Base-by-base conservation (phyloP, 2,113 vertebrate species). In the Microcebus jonahi region DNA sequence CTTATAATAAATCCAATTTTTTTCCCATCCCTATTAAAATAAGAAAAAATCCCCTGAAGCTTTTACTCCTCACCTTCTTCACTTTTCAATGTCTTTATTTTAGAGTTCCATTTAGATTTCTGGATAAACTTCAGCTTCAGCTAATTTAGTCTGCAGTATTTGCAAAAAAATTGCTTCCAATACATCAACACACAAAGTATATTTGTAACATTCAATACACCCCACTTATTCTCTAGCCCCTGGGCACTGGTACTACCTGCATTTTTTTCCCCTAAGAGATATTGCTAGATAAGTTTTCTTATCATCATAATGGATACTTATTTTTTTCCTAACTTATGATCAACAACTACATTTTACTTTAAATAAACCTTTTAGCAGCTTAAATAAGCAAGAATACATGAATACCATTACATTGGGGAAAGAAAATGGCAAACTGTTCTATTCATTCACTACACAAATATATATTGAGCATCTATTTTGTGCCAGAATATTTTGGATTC, bases 1-100 rank as follows among this genome's bases (percentile, higher is more conserved):
- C 29, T 94, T 94, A 94, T 94, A 94, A 90, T 94, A 85, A 97
- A 96, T 90, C 36, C 65, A 75, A 81, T 80, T 91, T 97, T 94
- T 95, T 34, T 25, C 86, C 75, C 59, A 75, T 86, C 13, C 12
- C 1, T 88, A 81, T 90, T 96, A 73, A 96, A 95, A 88, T 85
- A 36, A 93, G 36, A 92, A 75, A n/a, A 94, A 96, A 93, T 89
- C 48, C 55, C 75, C 57, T 92, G 63, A 50, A 83, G 25, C 21
- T 90, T 82, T 59, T 88, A 63, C 9, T 71, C 45, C 17, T 88
- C 27, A 89, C 6, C 39, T 2, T 77, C 29, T 92, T 67, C 36
- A 57, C 21, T 92, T 31, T 85, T 90, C 48, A 75, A 61, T 94
- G 42, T 87, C 76, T 90, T 96, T 86, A 63, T 83, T 88, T 97